These are phyloP conservation scores for Agapornis roseicollis DNA, from an alignment of 2,113 vertebrate genomes.

Conservation along the genomic window DNA sequence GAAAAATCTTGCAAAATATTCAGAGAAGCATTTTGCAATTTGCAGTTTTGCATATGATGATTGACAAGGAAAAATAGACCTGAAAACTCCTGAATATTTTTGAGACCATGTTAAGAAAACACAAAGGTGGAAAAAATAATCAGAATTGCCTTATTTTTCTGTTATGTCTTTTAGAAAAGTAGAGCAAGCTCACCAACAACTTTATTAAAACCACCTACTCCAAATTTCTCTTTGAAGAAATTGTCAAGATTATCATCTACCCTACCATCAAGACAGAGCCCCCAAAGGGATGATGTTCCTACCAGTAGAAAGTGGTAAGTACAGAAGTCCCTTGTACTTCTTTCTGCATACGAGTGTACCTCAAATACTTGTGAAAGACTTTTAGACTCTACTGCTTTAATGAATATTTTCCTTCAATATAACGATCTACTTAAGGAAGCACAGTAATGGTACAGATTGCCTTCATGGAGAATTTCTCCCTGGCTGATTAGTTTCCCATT, in stretches of 20 bases:
- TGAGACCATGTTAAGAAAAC: neutral
- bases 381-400: neutral
- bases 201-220: neutral
- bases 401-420: neutral
- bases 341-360: neutral
- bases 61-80: neutral
- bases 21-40: neutral
- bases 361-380: neutral
- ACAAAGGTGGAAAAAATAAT: neutral
- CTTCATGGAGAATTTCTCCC: neutral
- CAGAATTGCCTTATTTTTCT: neutral
- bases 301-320: conserved; percentile 14
- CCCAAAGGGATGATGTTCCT: neutral
- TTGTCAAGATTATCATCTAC: neutral
- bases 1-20: neutral
- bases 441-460: neutral
- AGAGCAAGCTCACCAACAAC: neutral
- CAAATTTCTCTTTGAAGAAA: neutral
- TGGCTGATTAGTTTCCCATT: neutral
- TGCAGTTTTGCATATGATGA: neutral
- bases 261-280: neutral
- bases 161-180: neutral
- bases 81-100: neutral
- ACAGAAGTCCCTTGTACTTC: neutral
- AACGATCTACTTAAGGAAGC: neutral